Conservation (phyloP, 2,113 vertebrate genomes). For the Myotis yumanensis region DNA sequence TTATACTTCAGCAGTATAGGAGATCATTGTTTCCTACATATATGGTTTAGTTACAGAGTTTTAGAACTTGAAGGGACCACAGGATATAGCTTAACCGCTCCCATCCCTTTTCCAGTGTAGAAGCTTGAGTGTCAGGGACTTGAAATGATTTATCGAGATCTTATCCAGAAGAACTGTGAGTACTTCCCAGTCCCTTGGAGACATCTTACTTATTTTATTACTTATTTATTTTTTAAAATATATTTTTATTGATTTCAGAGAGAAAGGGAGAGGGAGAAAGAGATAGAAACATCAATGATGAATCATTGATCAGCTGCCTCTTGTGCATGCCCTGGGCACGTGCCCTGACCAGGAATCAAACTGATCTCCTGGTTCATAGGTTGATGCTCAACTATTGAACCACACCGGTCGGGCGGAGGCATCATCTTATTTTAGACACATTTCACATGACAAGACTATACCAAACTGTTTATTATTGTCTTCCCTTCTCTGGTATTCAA, state of each 20-base stretch:
- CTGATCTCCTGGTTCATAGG: too few species aligned
- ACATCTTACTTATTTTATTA: neutral
- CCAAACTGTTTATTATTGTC: neutral
- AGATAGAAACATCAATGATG: too few species aligned
- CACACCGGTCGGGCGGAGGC: too few species aligned
- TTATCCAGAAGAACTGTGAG: neutral
- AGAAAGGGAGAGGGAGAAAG: too few species aligned
- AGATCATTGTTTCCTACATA: neutral
- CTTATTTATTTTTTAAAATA: too few species aligned
- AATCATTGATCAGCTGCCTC: too few species aligned
- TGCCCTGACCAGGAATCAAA: too few species aligned
- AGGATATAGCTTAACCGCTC: neutral
- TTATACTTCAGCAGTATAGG: neutral
- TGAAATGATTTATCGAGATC: slow-evolving; percentile 21
- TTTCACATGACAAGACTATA: neutral
- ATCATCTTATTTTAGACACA: neutral
- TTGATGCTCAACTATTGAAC: too few species aligned
- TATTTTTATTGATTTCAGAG: too few species aligned
- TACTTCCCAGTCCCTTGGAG: neutral
- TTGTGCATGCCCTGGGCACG: too few species aligned
- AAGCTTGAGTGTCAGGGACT: neutral
- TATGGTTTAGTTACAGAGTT: neutral
- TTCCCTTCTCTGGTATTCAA: slow-evolving; percentile 2
- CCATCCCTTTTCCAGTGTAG: neutral
- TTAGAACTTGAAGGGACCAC: slow-evolving; percentile 8